Evolutionary conservation across 2,113 vertebrate species (phyloP), one percentile per base, ranked within the genome.

Genomic region (Lophotis ruficrista): DNA sequence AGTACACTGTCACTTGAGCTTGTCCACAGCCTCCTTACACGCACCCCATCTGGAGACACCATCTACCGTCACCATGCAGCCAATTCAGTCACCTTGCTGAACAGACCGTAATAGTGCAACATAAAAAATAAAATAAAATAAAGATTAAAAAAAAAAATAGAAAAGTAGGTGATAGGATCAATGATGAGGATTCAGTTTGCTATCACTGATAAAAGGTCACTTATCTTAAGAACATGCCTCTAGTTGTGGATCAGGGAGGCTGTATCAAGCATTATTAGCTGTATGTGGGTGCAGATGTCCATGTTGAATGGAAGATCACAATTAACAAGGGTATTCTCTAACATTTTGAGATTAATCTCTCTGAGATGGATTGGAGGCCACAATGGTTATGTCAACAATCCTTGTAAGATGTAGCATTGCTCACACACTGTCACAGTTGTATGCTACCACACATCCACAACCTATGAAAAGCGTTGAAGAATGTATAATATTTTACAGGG

Each of bases 281-380:
- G 8, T 16, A 3, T 1, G 0, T 43, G 48, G 7, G 3, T 70
- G 18, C 4, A 47, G 41, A 23, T 0, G 0, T 45, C 24, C 5
- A 4, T 31, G 31, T 47, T 5, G 4, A 70, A 80, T 21, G 28
- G 37, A 57, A 64, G 23, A 56, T 27, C 27, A 77, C 0, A 1
- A 5, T 56, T 43, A 51, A 56, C 14, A 56, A 58, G 5, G 2
- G 1, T 54, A 66, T 87, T 51, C 12, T 56, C 13, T 62, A 64
- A 43, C 13, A 76, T 58, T 54, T 61, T 79, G 19, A 38, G 19
- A 53, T 28, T 73, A 75, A 66, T 45, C 3, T 37, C 19, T 83
- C 72, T 3, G 4, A 68, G 22, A 28, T 54, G 12, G 8, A 23
- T 51, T 70, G n/a, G 14, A 87, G 31, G 38, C 9, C 31, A 35